Conservation (phyloP, 2,888 invertebrate species). For the Melanophora roralis region DNA sequence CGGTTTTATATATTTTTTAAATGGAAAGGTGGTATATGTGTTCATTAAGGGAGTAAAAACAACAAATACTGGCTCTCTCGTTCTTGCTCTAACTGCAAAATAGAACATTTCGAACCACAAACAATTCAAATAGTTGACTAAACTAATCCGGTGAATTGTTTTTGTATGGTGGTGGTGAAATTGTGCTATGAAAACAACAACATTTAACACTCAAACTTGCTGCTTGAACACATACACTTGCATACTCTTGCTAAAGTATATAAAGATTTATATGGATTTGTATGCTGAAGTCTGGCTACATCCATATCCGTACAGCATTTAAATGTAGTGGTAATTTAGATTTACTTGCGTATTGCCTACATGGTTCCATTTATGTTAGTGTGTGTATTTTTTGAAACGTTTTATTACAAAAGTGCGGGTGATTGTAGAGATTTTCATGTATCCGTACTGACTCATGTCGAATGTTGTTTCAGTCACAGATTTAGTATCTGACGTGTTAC, state of each 20-base stretch:
- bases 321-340: conserved; percentile 3
- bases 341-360: not conserved
- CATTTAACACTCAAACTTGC: conserved; percentile 32
- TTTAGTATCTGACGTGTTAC: conserved; percentile 78
- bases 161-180: conserved; percentile 58
- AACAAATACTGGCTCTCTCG: conserved; percentile 37
- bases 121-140: conserved; percentile 29
- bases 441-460: conserved; percentile 71
- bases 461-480: conserved; percentile 77
- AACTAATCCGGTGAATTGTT: conserved; percentile 48
- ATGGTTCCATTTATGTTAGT: not conserved
- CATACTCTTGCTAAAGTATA: not conserved
- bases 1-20: not conserved
- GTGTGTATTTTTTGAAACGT: not conserved
- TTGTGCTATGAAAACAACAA: conserved; percentile 63
- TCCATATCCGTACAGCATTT: not conserved
- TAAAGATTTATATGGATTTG: not conserved
- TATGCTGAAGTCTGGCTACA: not conserved
- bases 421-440: conserved; percentile 64
- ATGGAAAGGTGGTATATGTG: not conserved
- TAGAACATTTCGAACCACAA: conserved; percentile 22
- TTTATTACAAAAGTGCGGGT: conserved; percentile 63
- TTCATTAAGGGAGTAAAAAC: conserved; percentile 38
- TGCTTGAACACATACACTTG: conserved; percentile 1
- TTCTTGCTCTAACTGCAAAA: conserved; percentile 35